Conservation (phyloP, 2,888 invertebrate species). For the Erebia epiphron region DNA sequence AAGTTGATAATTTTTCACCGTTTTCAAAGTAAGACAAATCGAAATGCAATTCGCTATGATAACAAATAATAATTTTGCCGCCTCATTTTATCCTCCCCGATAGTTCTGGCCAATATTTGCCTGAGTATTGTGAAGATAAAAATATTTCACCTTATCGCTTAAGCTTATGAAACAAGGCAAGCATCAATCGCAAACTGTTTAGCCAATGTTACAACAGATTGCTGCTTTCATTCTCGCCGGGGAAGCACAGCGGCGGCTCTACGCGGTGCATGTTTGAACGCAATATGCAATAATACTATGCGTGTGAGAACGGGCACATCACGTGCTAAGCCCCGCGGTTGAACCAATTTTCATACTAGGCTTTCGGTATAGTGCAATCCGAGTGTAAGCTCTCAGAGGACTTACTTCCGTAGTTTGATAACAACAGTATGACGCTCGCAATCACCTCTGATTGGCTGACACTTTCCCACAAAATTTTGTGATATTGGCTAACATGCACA, state of each 20-base stretch:
- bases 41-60: no score
- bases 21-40: no score
- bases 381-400: slow-evolving; percentile 3
- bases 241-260: slow-evolving; percentile 57
- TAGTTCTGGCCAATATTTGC: no score
- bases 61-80: no score
- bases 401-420: background rate
- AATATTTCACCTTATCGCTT: background rate
- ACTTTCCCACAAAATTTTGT: no score
- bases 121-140: no score
- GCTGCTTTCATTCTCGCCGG: slow-evolving; percentile 58
- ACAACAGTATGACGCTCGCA: background rate
- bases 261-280: slow-evolving; percentile 41
- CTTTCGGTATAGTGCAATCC: slow-evolving; percentile 1
- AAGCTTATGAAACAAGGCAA: slow-evolving; percentile 47
- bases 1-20: no score
- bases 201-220: slow-evolving; percentile 79
- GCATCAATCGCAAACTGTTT: slow-evolving; percentile 60
- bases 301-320: slow-evolving; percentile 15
- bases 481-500: no score
- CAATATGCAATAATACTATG: slow-evolving; percentile 50
- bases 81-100: no score
- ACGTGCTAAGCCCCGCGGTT: slow-evolving; percentile 12
- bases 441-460: no score
- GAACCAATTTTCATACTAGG: slow-evolving; percentile 16